Base-by-base conservation (phyloP, 2,113 vertebrate genomes). In the Tyto alba region DNA sequence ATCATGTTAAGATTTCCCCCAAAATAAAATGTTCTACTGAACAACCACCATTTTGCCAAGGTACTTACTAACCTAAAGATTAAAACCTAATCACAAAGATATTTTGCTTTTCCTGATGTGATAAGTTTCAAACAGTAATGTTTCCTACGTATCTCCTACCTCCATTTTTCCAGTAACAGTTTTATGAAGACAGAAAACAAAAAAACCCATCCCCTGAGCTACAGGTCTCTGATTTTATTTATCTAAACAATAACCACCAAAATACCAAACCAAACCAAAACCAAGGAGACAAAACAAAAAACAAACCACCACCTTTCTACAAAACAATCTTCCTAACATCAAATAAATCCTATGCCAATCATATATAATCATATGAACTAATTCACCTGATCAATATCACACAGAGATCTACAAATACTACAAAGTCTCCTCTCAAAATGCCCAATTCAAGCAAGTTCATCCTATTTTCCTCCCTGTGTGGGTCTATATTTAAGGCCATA, bases 51-150 rank as follows among this genome's bases (percentile, higher is more conserved):
- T 69, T 90, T 56, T 85, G 14, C 34, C 25, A 27, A 53, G 6
- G 17, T 50, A 77, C 86, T 67, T 38, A 36, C 50, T n/a, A 15
- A 6, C 14, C 63, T 55, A 13, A 90, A 79, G 45, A 83, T 19
- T 12, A 90, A 63, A 10, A 62, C 2, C 5, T 56, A 26, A 72
- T 40, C 32, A 83, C 57, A 83, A 76, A 62, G 22, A 38, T 8
- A n/a, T 25, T 72, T 59, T 12, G 41, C 16, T 69, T 94, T n/a
- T 40, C 43, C 57, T 83, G 40, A 88, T 0, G 0, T 0, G 0
- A 18, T 7, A 19, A 0, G 0, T 63, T 88, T 78, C 68, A 43
- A 88, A 47, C 14, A 84, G 29, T 36, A 36, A 29, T 11, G 4
- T 6, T 75, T 57, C 16, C 40, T 38, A 5, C 7, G 11, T 32